Evolutionary conservation across 2,888 invertebrate species (phyloP).

Genomic region (Piscicola geometra): DNA sequence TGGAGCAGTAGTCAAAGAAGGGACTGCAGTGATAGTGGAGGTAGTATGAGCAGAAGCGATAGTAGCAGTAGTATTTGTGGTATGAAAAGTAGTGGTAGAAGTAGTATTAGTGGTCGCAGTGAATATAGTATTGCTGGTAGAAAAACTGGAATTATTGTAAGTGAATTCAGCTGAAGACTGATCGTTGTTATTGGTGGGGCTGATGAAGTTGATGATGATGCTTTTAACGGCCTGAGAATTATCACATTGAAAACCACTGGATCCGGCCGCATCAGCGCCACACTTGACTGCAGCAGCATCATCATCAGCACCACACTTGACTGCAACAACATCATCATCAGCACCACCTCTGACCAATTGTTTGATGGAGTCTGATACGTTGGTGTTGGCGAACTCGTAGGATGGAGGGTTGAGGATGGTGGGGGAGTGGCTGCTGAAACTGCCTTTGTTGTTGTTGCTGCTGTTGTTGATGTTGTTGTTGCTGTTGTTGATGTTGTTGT

Average conservation of each 20-base stretch:
- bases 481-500: neutral
- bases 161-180: too few species aligned
- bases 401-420: neutral
- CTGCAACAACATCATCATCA: neutral
- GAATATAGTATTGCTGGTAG: too few species aligned
- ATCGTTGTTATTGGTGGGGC: too few species aligned
- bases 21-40: conserved; percentile 27
- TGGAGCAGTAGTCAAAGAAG: too few species aligned
- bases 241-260: too few species aligned
- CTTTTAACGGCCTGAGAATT: conserved; percentile 30
- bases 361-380: conserved; percentile 1
- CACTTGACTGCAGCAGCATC: neutral
- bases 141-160: too few species aligned
- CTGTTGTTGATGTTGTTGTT: neutral
- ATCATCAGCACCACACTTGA: neutral
- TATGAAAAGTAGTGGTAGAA: conserved; percentile 29
- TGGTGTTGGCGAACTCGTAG: neutral
- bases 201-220: conserved; percentile 27
- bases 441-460: neutral
- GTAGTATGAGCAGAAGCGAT: conserved; percentile 24
- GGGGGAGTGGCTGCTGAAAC: neutral
- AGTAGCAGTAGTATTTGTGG: conserved; percentile 14
- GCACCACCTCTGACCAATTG: conserved; percentile 1
- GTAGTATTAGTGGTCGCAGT: conserved; percentile 27
- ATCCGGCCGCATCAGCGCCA: neutral